phyloP scores from a whole-genome alignment of 2,888 invertebrate genomes.

The Rhyacophila evoluta region DNA sequence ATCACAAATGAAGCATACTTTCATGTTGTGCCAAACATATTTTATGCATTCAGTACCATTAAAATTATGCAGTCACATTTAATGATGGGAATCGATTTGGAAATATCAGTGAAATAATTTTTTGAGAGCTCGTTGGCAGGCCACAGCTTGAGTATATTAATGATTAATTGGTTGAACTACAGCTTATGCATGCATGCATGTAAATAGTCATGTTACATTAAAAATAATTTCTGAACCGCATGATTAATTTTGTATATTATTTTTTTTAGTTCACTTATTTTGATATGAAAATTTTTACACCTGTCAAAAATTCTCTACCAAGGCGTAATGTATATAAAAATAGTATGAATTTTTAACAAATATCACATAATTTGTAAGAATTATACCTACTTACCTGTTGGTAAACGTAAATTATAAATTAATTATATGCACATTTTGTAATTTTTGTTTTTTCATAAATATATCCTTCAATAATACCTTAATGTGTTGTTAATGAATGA shows the following conservation, averaged over 20 bases:
- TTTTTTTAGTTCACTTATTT: neutral
- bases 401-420: constrained; percentile 30
- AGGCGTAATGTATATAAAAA: neutral
- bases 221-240: neutral
- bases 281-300: neutral
- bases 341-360: neutral
- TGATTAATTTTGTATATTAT: neutral
- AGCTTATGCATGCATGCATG: neutral
- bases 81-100: no score
- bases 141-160: neutral
- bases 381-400: neutral
- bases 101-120: no score
- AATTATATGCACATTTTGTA: constrained; percentile 39
- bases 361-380: constrained; percentile 7
- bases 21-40: neutral
- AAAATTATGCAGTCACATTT: neutral
- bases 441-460: constrained; percentile 30
- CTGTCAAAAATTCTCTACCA: neutral
- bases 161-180: neutral
- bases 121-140: constrained; percentile 8
- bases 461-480: constrained; percentile 26
- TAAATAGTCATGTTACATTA: constrained; percentile 6
- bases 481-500: neutral
- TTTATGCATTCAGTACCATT: neutral
- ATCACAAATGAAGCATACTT: neutral